These are phyloP conservation scores for Arizona elegans DNA, from an alignment of 2,113 vertebrate species.

Conservation along the genomic window DNA sequence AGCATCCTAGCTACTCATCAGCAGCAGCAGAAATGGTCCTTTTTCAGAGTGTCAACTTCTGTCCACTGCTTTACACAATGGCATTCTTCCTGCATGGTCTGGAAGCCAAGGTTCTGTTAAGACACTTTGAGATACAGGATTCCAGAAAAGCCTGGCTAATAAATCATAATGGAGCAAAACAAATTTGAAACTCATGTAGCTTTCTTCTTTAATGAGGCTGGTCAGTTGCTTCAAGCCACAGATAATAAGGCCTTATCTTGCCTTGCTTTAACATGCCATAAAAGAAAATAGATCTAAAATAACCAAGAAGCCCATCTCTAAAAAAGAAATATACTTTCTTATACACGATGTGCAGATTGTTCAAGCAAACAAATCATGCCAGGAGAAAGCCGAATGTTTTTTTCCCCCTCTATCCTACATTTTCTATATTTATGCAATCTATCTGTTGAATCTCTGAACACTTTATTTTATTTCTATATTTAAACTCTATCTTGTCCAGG, in stretches of 20 bases:
- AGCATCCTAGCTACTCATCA: conserved; percentile 44
- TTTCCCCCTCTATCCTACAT: no score
- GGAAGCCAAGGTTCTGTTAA: conserved; percentile 4
- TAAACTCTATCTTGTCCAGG: background rate
- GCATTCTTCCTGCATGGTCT: conserved; percentile 7
- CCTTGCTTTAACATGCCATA: background rate
- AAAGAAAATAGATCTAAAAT: background rate
- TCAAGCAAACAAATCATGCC: background rate
- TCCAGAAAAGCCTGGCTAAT: background rate
- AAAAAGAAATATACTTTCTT: background rate
- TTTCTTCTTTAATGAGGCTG: background rate
- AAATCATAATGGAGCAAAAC: background rate
- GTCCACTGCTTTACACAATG: background rate
- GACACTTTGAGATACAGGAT: background rate
- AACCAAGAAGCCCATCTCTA: background rate
- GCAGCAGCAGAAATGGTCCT: background rate
- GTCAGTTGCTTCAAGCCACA: background rate
- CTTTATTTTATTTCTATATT: background rate
- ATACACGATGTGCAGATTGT: background rate
- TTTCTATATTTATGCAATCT: background rate
- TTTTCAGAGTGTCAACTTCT: background rate
- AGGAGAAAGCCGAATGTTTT: background rate
- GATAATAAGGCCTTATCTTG: background rate
- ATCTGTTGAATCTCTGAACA: background rate
- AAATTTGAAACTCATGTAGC: background rate